These are phyloP conservation scores for Varanus salvator DNA, from an alignment of 2,113 vertebrate genomes.

Conservation along the genomic window DNA sequence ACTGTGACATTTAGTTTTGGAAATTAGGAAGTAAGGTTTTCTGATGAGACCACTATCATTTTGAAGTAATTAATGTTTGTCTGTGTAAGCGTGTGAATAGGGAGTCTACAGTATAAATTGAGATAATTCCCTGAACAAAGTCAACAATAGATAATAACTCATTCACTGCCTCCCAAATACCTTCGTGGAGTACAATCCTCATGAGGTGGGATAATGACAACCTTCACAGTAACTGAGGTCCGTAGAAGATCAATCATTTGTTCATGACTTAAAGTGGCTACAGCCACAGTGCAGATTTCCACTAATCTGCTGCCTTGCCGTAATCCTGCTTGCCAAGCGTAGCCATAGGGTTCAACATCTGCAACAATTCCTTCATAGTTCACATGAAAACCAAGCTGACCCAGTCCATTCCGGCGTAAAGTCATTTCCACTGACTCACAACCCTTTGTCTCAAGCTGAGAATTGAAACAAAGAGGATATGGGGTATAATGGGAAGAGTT, in stretches of 20 bases:
- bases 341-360: conserved; percentile 94
- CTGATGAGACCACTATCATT: not conserved
- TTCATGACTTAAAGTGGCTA: conserved; percentile 94
- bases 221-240: conserved; percentile 94
- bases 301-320: conserved; percentile 94
- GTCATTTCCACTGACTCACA: conserved; percentile 96
- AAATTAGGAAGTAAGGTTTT: not conserved
- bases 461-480: conserved; percentile 34
- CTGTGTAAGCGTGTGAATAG: not conserved
- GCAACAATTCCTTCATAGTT: conserved; percentile 98
- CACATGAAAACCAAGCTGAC: conserved; percentile 95
- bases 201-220: conserved; percentile 94
- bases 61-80: not conserved
- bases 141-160: not conserved
- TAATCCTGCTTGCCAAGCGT: conserved; percentile 95
- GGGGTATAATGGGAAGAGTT: conserved; percentile 16
- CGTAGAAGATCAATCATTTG: conserved; percentile 97
- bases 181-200: conserved; percentile 95
- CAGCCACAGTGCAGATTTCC: conserved; percentile 95
- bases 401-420: conserved; percentile 91
- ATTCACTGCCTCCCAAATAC: conserved; percentile 69
- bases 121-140: not conserved
- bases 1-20: not conserved
- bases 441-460: conserved; percentile 92
- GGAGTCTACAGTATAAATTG: not conserved